phyloP scores from a whole-genome alignment of 2,113 vertebrate species.

The Lophochroa leadbeateri region DNA sequence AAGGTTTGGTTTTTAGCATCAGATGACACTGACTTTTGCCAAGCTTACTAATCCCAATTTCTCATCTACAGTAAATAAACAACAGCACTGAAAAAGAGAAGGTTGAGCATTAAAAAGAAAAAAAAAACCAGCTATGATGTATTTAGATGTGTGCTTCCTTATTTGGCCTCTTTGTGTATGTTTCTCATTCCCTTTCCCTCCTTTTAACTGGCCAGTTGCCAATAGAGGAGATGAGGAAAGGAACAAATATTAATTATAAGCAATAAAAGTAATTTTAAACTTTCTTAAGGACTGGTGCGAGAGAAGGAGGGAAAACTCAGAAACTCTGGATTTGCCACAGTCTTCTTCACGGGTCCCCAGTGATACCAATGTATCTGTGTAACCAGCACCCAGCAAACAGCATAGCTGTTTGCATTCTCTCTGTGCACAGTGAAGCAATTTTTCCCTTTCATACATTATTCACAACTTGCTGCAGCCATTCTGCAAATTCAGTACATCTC shows the following conservation, averaged over 20 bases:
- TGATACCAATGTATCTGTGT: background rate
- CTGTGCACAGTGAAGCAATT: background rate
- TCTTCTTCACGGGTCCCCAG: background rate
- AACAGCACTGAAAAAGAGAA: background rate
- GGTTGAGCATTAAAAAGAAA: background rate
- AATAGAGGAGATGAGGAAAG: slow-evolving; percentile 20
- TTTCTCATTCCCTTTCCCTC: background rate
- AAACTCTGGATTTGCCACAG: background rate
- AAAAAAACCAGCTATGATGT: background rate
- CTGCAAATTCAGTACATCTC: slow-evolving; percentile 47
- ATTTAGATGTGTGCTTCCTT: background rate
- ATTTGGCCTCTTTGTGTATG: background rate
- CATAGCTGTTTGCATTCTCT: slow-evolving; percentile 47
- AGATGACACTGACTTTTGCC: background rate
- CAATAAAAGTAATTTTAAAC: slow-evolving; percentile 26
- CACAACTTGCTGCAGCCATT: slow-evolving; percentile 60
- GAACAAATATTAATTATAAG: slow-evolving; percentile 52
- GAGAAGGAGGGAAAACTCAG: background rate
- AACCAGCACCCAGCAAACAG: background rate
- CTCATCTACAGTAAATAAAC: background rate
- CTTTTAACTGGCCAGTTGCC: slow-evolving; percentile 43
- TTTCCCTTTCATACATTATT: slow-evolving; percentile 68
- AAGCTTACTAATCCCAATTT: background rate
- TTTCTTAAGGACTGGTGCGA: slow-evolving; percentile 6
- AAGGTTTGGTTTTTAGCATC: background rate